Conservation (phyloP, 2,888 invertebrate species). For the Xylota segnis region DNA sequence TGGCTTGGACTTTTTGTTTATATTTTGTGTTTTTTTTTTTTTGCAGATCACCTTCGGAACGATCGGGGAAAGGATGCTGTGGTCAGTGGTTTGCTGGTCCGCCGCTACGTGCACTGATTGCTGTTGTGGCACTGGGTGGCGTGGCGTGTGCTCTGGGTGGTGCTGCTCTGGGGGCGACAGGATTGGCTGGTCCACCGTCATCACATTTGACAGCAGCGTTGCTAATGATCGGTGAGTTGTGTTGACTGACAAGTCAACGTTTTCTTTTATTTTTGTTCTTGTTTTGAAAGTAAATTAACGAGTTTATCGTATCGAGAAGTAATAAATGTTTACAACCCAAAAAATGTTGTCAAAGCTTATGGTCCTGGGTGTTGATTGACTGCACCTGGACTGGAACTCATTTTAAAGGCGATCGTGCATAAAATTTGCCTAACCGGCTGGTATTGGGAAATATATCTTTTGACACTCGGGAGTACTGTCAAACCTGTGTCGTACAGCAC, state of each 20-base stretch:
- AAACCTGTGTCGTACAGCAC: too few relatives aligned
- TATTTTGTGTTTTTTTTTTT: constrained; percentile 60
- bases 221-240: constrained; percentile 84
- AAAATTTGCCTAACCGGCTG: too few relatives aligned
- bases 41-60: constrained; percentile 84
- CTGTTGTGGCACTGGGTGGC: constrained; percentile 84
- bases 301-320: too few relatives aligned
- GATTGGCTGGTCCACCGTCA: constrained; percentile 84
- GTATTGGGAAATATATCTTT: too few relatives aligned
- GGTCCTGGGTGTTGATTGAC: too few relatives aligned
- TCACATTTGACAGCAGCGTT: constrained; percentile 84
- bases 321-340: too few relatives aligned
- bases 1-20: constrained; percentile 36
- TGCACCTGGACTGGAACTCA: too few relatives aligned
- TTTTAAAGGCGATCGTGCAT: too few relatives aligned
- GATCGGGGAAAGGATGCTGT: constrained; percentile 84
- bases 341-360: too few relatives aligned
- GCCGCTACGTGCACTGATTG: constrained; percentile 84
- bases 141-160: constrained; percentile 84
- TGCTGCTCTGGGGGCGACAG: constrained; percentile 84
- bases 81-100: constrained; percentile 85
- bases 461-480: too few relatives aligned
- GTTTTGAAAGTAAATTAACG: background rate
- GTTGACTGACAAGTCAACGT: background rate
- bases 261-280: too few relatives aligned